Evolutionary conservation across 1,140 invertebrate species (phyloP).

Genomic region (Bombus fervidus): DNA sequence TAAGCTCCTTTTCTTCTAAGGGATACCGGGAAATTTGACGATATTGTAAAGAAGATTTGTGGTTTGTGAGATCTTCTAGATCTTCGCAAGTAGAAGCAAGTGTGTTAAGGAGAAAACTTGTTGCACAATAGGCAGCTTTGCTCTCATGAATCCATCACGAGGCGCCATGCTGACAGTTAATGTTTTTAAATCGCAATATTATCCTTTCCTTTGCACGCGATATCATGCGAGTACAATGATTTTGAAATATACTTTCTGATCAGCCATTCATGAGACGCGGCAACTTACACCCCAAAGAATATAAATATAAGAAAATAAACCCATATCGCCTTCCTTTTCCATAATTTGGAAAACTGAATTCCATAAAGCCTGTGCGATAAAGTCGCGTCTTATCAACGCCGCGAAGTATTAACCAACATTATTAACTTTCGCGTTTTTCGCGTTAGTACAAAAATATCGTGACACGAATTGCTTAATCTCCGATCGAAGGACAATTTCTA

Average conservation of each 20-base stretch:
- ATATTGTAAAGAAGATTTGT: background rate
- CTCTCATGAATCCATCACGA: constrained; percentile 13
- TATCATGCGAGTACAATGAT: background rate
- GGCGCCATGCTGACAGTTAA: constrained; percentile 4
- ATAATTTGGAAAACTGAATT: background rate
- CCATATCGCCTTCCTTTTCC: background rate
- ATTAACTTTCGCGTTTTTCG: background rate
- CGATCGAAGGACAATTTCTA: background rate
- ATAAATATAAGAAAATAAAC: background rate
- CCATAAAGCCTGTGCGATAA: background rate
- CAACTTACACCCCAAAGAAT: background rate
- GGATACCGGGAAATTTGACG: background rate
- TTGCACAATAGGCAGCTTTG: background rate
- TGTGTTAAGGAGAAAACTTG: background rate
- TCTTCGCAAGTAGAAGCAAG: background rate
- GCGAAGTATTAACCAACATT: background rate
- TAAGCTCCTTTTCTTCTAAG: background rate
- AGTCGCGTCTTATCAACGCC: background rate
- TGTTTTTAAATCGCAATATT: constrained; percentile 34
- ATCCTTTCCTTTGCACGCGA: constrained; percentile 7
- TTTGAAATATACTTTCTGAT: constrained; percentile 4
- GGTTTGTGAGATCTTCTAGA: background rate
- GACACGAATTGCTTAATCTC: background rate
- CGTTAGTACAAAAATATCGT: background rate
- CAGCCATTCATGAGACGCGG: constrained; percentile 25